These are phyloP conservation scores for Coracopsis vasa DNA, from an alignment of 2,113 vertebrate genomes.

Conservation along the genomic window DNA sequence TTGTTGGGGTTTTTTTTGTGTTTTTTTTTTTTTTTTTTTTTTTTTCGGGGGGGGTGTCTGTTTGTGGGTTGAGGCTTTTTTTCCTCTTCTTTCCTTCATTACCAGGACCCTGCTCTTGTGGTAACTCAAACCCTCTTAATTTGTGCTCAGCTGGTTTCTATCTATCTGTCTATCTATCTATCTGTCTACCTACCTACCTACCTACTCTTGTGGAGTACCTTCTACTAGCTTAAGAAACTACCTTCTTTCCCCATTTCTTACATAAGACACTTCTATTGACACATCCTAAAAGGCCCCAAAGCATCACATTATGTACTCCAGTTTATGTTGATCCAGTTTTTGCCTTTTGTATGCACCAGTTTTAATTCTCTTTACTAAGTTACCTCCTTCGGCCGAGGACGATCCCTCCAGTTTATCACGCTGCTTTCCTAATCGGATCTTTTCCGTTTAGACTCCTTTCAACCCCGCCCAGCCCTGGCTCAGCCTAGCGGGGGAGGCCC, in stretches of 20 bases:
- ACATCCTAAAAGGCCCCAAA: not conserved
- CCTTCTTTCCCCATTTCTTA: not conserved
- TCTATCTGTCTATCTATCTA: too few relatives aligned
- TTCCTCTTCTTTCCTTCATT: not conserved
- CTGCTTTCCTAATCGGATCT: accelerated
- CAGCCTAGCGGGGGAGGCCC: too few relatives aligned
- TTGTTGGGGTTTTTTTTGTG: too few relatives aligned
- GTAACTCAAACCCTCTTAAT: not conserved
- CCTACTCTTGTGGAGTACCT: not conserved
- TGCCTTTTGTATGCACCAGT: accelerated
- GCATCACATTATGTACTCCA: accelerated
- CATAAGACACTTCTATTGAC: not conserved
- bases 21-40: too few relatives aligned
- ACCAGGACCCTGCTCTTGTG: not conserved
- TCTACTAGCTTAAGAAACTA: not conserved
- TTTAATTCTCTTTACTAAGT: not conserved
- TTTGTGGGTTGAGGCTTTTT: not conserved
- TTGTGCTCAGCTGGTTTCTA: not conserved
- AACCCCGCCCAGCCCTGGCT: accelerated
- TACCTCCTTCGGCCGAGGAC: accelerated
- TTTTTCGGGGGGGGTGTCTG: too few relatives aligned
- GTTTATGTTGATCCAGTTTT: not conserved
- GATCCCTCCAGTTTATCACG: accelerated
- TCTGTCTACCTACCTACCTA: too few relatives aligned
- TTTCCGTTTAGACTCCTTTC: accelerated